Conservation (phyloP, 35 echinoderm and acorn worm species). For the Ophioderma brevispina region DNA sequence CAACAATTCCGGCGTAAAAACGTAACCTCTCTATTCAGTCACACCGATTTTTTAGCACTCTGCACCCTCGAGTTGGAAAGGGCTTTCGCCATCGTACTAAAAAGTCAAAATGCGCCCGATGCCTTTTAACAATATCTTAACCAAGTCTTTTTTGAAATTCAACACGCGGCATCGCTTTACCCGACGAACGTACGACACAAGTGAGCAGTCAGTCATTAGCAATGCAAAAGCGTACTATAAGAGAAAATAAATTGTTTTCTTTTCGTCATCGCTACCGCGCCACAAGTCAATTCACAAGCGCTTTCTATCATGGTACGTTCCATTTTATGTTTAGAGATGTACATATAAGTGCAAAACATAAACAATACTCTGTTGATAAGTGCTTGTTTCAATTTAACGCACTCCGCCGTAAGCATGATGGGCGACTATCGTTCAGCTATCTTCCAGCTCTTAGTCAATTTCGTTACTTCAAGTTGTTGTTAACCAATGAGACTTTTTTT, state of each 20-base stretch:
- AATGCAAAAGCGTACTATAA: constrained; percentile 2
- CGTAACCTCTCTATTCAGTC: neutral
- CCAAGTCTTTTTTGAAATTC: neutral
- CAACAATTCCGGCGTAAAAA: constrained; percentile 8
- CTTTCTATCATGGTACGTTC: neutral
- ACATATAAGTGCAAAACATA: constrained; percentile 11
- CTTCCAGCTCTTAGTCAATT: neutral
- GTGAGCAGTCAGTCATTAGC: neutral
- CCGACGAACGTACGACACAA: neutral
- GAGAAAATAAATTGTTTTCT: constrained; percentile 2
- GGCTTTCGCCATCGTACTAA: neutral
- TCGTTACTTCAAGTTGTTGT: neutral
- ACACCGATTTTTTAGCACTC: neutral
- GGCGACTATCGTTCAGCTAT: neutral
- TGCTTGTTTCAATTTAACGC: constrained; percentile 3
- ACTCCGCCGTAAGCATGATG: neutral
- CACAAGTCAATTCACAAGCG: neutral
- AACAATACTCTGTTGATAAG: neutral
- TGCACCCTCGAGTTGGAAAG: constrained; percentile 9
- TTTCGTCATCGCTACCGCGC: neutral
- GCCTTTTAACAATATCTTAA: neutral
- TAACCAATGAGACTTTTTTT: neutral
- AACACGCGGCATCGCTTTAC: neutral
- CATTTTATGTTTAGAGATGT: constrained; percentile 10
- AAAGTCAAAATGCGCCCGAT: neutral